Evolutionary conservation across 2,888 invertebrate species (phyloP).

Genomic region (Patella pellucida): DNA sequence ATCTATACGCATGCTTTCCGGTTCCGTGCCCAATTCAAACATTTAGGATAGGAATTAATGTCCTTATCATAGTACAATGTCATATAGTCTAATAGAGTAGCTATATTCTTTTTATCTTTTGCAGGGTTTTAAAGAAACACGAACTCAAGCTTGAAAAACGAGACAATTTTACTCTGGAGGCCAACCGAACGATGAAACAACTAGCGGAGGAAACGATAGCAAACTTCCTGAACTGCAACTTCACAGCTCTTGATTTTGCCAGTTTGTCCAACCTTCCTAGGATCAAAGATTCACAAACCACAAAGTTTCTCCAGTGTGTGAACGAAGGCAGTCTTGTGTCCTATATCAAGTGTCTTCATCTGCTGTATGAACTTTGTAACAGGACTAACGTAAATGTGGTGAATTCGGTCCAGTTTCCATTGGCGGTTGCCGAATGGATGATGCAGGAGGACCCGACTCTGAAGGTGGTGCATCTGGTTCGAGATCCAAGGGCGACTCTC

Average conservation of each 20-base stretch:
- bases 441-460: neutral
- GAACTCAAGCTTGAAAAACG: neutral
- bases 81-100: too few relatives aligned
- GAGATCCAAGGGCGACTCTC: constrained; percentile 2
- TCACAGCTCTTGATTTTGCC: neutral
- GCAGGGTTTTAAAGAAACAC: neutral
- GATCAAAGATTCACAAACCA: neutral
- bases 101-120: too few relatives aligned
- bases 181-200: constrained; percentile 2
- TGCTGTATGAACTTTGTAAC: constrained; percentile 4
- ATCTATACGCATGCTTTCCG: too few relatives aligned
- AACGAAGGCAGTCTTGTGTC: neutral
- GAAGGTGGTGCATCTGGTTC: neutral
- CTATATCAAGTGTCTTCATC: neutral
- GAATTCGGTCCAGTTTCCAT: neutral
- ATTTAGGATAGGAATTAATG: too few relatives aligned
- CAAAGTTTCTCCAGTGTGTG: neutral
- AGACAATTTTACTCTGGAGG: neutral
- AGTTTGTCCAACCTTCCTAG: neutral
- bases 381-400: neutral
- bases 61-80: too few relatives aligned
- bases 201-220: neutral
- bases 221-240: neutral
- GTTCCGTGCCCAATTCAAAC: too few relatives aligned
- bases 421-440: neutral